Percentiles rank a stretch among this genome's conserved stretches.
phyloP scores from a whole-genome alignment of 1,140 invertebrate genomes.

The Platyscapa corneri region DNA sequence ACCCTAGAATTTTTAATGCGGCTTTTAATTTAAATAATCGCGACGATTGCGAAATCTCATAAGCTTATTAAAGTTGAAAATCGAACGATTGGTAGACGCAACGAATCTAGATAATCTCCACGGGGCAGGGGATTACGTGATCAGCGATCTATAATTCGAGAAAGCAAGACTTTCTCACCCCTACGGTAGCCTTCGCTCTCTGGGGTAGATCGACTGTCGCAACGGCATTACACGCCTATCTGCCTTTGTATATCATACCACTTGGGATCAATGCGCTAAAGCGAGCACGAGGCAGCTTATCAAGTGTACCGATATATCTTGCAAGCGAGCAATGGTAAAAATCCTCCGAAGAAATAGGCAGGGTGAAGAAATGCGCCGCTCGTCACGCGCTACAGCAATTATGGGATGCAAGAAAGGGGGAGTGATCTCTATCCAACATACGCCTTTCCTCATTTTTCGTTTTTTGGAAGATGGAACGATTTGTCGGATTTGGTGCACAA shows the following conservation, averaged over 20 bases:
- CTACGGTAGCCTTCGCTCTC: neutral
- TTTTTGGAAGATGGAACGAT: neutral
- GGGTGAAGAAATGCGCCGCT: neutral
- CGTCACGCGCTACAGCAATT: neutral
- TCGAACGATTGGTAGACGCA: neutral
- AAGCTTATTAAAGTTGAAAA: conserved; percentile 35
- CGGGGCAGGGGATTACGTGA: conserved; percentile 35
- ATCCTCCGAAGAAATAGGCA: neutral
- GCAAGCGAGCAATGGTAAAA: neutral
- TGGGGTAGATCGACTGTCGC: conserved; percentile 33
- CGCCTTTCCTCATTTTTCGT: neutral
- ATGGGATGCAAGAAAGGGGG: neutral
- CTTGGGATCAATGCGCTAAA: conserved; percentile 34
- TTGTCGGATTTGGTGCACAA: neutral
- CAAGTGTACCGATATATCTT: neutral
- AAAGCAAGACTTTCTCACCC: conserved; percentile 21
- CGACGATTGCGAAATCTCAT: neutral
- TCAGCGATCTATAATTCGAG: conserved; percentile 43
- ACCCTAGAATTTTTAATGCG: neutral
- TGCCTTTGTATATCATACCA: conserved; percentile 13
- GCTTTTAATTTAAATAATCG: neutral
- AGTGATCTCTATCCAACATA: neutral
- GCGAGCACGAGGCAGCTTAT: neutral
- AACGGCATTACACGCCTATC: conserved; percentile 41
- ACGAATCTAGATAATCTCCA: conserved; percentile 24